Evolutionary conservation across 92 coral and sea anemone genomes (phyloP).

Genomic region (Epizoanthus stellaris): DNA sequence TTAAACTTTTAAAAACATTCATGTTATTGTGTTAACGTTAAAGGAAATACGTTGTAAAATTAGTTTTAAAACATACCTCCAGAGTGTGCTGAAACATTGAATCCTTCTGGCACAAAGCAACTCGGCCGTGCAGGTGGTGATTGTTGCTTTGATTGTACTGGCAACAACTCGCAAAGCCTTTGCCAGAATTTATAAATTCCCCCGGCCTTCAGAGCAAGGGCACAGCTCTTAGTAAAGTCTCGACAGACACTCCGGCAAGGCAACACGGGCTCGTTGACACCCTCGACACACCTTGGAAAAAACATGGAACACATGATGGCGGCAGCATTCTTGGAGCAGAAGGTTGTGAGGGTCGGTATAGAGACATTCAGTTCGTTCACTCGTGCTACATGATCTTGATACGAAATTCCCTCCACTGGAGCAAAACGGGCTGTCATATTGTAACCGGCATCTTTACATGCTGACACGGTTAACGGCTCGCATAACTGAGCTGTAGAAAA

Average conservation of each 20-base stretch:
- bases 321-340: not conserved
- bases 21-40: too few relatives aligned
- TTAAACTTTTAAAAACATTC: too few relatives aligned
- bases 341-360: not conserved
- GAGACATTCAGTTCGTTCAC: not conserved
- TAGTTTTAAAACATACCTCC: not conserved
- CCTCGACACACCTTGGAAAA: constrained; percentile 17
- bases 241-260: constrained; percentile 33
- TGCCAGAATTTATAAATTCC: not conserved
- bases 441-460: constrained; percentile 27
- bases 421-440: constrained; percentile 14
- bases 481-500: constrained; percentile 19
- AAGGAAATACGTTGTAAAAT: too few relatives aligned
- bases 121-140: not conserved
- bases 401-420: not conserved
- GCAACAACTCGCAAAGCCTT: constrained; percentile 22
- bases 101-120: constrained; percentile 9
- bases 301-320: constrained; percentile 6
- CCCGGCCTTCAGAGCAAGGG: not conserved
- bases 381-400: not conserved
- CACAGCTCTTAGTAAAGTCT: constrained; percentile 6
- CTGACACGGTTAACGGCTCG: constrained; percentile 9
- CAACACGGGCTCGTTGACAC: constrained; percentile 16
- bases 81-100: not conserved
- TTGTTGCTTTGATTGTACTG: not conserved